Evolutionary conservation across 2,888 invertebrate genomes (phyloP).

Genomic region (Drosophila percnosoma): DNA sequence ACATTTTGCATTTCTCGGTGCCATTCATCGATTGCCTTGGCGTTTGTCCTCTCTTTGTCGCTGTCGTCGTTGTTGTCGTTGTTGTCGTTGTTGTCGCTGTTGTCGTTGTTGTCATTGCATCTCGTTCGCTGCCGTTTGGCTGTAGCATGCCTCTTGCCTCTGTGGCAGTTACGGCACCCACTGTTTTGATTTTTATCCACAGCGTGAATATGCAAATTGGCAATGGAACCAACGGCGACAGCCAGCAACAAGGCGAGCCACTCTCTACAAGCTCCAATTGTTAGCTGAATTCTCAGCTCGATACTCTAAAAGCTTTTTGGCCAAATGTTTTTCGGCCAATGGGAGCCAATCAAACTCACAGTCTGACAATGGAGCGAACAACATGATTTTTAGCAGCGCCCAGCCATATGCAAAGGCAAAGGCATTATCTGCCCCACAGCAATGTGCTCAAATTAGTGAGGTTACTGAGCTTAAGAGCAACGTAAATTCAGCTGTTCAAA

Average conservation of each 20-base stretch:
- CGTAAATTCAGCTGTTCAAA: constrained; percentile 34
- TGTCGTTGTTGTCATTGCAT: constrained; percentile 58
- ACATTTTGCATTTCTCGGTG: constrained; percentile 74
- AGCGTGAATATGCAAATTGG: constrained; percentile 79
- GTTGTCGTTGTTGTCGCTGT: neutral
- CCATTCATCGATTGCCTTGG: constrained; percentile 67
- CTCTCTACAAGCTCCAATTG: constrained; percentile 47
- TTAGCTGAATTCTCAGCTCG: constrained; percentile 29
- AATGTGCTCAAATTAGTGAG: constrained; percentile 52
- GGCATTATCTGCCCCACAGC: constrained; percentile 47
- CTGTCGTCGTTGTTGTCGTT: constrained; percentile 6
- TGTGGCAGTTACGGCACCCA: constrained; percentile 58
- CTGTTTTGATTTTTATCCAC: constrained; percentile 81
- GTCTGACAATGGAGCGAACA: constrained; percentile 20
- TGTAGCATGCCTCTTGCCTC: constrained; percentile 30
- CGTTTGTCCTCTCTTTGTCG: constrained; percentile 14
- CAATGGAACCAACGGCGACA: constrained; percentile 31
- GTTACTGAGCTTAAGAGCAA: constrained; percentile 13
- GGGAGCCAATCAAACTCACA: constrained; percentile 58
- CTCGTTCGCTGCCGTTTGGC: constrained; percentile 33
- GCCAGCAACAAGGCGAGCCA: constrained; percentile 45
- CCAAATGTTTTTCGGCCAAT: constrained; percentile 46
- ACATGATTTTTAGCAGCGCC: constrained; percentile 28
- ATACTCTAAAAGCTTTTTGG: constrained; percentile 54
- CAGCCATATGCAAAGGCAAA: neutral